Conservation (phyloP, 2,113 vertebrate species). For the Urocolius indicus region DNA sequence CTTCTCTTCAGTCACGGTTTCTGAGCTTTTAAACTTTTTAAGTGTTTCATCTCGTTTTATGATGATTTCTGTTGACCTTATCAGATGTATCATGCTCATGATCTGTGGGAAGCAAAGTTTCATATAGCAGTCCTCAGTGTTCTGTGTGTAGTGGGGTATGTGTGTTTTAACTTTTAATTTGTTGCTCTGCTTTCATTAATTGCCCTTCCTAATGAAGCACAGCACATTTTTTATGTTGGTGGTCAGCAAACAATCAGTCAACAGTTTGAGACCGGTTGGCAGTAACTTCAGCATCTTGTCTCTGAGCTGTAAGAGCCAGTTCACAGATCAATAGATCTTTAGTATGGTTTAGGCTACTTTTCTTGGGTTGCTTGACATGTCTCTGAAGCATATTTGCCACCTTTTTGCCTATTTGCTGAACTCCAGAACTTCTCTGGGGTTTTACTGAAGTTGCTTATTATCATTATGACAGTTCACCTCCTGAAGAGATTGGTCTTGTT, state of each 20-base stretch:
- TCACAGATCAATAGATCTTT: not conserved
- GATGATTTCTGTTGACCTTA: not conserved
- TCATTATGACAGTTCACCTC: not conserved
- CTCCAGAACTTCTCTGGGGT: not conserved
- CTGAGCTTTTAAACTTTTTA: not conserved
- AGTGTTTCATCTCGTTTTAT: not conserved
- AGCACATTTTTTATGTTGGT: not conserved
- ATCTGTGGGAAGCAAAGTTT: not conserved
- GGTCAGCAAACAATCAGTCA: not conserved
- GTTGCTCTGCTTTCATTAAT: not conserved
- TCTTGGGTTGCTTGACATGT: not conserved
- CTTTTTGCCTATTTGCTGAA: not conserved
- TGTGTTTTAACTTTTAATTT: not conserved
- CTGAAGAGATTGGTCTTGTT: not conserved
- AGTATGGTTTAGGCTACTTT: not conserved
- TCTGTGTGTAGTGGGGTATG: not conserved
- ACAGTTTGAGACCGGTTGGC: not conserved
- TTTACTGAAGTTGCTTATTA: not conserved
- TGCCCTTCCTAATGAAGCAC: not conserved
- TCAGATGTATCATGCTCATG: not conserved
- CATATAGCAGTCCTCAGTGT: not conserved
- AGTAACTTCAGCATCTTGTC: not conserved
- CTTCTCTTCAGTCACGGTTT: not conserved
- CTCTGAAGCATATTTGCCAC: not conserved
- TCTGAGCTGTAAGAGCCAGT: not conserved